A percentile compares a stretch with the other conserved stretches of the same genome.
Conservation (phyloP, 2,888 invertebrate species). For the Callosobruchus maculatus region DNA sequence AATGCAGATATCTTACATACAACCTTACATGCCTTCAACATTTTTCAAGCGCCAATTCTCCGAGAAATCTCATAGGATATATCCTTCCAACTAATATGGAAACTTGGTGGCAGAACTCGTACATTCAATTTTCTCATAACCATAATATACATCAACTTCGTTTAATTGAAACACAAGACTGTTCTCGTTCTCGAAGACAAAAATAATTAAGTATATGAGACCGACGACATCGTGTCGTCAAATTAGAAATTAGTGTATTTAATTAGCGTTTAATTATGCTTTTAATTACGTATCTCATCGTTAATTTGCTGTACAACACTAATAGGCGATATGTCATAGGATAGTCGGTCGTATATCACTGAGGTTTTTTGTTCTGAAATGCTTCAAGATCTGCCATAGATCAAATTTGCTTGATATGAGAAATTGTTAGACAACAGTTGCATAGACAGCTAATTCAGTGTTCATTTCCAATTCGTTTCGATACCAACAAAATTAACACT, state of each 20-base stretch:
- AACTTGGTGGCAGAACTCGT: neutral
- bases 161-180: neutral
- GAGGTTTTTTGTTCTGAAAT: neutral
- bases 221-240: neutral
- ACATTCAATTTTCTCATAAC: neutral
- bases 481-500: neutral
- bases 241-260: neutral
- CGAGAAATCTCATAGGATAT: neutral
- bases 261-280: neutral
- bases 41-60: neutral
- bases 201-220: neutral
- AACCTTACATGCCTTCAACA: too few species aligned
- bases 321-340: neutral
- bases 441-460: neutral
- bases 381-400: neutral
- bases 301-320: neutral
- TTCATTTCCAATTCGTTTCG: neutral
- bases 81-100: neutral
- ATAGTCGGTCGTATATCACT: neutral
- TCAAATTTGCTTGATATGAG: neutral
- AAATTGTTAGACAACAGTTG: neutral
- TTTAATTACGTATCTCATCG: neutral
- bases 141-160: neutral
- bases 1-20: too few species aligned
- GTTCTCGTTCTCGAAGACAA: neutral